phyloP scores from a whole-genome alignment of 2,797 vertebrate species.

The Miichthys miiuy region DNA sequence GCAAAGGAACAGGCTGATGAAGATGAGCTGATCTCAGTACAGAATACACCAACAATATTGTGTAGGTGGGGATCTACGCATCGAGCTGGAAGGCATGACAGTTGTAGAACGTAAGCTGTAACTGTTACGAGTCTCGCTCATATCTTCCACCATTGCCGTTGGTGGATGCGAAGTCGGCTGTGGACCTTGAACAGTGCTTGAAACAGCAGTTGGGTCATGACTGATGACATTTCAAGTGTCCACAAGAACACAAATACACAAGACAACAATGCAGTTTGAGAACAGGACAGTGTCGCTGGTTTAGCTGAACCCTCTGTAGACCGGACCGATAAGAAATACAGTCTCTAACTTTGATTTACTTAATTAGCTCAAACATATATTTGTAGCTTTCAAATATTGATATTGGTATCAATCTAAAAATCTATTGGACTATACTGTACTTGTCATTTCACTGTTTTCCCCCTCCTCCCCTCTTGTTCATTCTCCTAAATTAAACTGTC shows the following conservation, averaged over 20 bases:
- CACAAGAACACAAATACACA: neutral
- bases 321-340: too few relatives aligned
- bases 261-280: neutral
- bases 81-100: neutral
- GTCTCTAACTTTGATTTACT: neutral
- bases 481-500: constrained; percentile 29
- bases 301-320: neutral
- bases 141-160: too few relatives aligned
- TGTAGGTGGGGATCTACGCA: neutral
- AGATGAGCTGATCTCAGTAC: neutral
- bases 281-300: neutral
- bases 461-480: neutral
- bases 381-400: neutral
- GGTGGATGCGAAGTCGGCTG: neutral
- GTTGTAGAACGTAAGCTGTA: too few relatives aligned
- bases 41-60: neutral
- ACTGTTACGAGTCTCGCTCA: too few relatives aligned
- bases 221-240: neutral
- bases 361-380: neutral
- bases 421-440: neutral
- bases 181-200: neutral
- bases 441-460: neutral
- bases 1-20: neutral
- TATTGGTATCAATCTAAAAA: neutral
- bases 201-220: neutral